These are phyloP conservation scores for Brachionus koreanus DNA, from an alignment of 1,140 invertebrate genomes.

Conservation along the genomic window DNA sequence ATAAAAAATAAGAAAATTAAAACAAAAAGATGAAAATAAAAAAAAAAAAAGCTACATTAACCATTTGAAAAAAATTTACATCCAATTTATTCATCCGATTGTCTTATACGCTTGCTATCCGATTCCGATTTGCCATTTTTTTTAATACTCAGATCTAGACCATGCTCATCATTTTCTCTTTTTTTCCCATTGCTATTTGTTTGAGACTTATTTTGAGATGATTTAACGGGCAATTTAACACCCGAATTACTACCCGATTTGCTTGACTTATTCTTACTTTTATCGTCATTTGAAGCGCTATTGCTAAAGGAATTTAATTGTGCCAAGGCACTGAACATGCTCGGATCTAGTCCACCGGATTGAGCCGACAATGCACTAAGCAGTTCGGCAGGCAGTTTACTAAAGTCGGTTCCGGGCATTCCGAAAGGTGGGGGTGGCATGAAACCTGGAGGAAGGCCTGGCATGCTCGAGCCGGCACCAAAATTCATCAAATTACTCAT, in stretches of 20 bases:
- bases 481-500: conserved; percentile 43
- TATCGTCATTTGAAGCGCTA: neutral
- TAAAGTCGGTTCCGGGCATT: conserved; percentile 5
- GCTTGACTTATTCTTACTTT: neutral
- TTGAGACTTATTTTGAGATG: neutral
- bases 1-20: neutral
- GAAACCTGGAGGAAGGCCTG: neutral
- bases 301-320: conserved; percentile 14
- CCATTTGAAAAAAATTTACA: neutral
- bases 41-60: neutral
- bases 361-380: conserved; percentile 13
- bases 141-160: conserved; percentile 41
- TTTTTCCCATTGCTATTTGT: neutral
- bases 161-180: conserved; percentile 18
- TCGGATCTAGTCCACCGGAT: conserved; percentile 10
- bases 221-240: neutral
- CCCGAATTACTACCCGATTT: neutral
- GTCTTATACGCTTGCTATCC: conserved; percentile 2
- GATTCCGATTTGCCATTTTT: neutral
- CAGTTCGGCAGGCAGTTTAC: conserved; percentile 13
- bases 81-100: neutral
- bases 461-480: neutral
- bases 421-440: neutral
- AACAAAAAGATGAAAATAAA: neutral
- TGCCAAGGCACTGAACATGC: conserved; percentile 32